Evolutionary conservation across 1,140 invertebrate genomes (phyloP).

Genomic region (Fopius arisanus): DNA sequence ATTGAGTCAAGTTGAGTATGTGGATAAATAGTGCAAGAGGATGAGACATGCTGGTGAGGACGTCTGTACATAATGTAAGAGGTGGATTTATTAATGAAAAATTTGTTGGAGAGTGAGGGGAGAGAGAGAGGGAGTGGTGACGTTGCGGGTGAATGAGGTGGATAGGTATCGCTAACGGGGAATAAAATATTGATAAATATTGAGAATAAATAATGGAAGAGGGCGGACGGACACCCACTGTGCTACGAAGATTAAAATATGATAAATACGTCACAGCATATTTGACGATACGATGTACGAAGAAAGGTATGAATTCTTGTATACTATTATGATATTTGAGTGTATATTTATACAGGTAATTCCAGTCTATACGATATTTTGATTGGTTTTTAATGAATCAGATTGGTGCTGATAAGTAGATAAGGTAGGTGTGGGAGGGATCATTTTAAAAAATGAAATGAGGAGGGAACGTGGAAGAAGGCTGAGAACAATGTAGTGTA

Average conservation of each 20-base stretch:
- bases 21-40: slow-evolving; percentile 34
- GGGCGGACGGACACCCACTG: slow-evolving; percentile 36
- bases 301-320: slow-evolving; percentile 56
- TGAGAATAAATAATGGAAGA: slow-evolving; percentile 11
- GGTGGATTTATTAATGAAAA: slow-evolving; percentile 30
- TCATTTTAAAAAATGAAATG: slow-evolving; percentile 38
- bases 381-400: slow-evolving; percentile 61
- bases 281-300: slow-evolving; percentile 41
- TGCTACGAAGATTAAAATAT: slow-evolving; percentile 26
- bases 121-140: slow-evolving; percentile 8
- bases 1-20: slow-evolving; percentile 44
- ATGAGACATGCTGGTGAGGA: slow-evolving; percentile 27
- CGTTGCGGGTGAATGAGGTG: slow-evolving; percentile 25
- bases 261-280: slow-evolving; percentile 39
- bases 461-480: slow-evolving; percentile 62
- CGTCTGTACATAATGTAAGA: slow-evolving; percentile 41
- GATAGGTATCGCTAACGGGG: slow-evolving; percentile 5
- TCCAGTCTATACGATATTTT: slow-evolving; percentile 64
- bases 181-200: slow-evolving; percentile 30
- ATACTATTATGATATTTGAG: slow-evolving; percentile 64
- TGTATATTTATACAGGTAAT: slow-evolving; percentile 64
- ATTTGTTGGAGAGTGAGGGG: slow-evolving; percentile 6
- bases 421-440: slow-evolving; percentile 50
- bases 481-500: slow-evolving; percentile 60
- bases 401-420: slow-evolving; percentile 63